Evolutionary conservation across 2,888 invertebrate genomes (phyloP), one percentile per base, ranked within the genome.

Genomic region (Allolobophora icterica): DNA sequence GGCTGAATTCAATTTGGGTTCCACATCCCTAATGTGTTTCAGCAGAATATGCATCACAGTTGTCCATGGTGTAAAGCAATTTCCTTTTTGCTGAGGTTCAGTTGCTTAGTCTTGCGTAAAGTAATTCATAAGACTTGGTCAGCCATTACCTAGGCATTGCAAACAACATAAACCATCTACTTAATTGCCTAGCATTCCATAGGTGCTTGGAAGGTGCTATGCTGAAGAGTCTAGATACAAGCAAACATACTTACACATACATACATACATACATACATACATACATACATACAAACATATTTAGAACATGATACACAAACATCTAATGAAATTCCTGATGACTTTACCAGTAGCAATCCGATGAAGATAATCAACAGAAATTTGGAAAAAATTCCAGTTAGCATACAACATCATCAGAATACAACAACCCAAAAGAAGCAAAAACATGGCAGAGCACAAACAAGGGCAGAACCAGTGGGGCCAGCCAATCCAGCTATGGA

Each of bases 131-230:
- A 71, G 8, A 71, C n/a, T 52, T 52, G 0, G 24, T 24, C 24
- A 52, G 52, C 52, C 71, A 71, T 71, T 52, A 24, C 52, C 42
- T 42, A 24, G 52, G 52, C 52, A 52, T 24, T 5, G 24, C 24
- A 52, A 5, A 52, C 17, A 11, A 52, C 71, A n/a, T 1, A 71
- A n/a, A 71, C 71, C 30, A 6, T 71, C 52, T 5, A 71, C 8
- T 71, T 71, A 71, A n/a, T n/a, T 71, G n/a, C 71, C 71, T n/a
- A n/a, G n/a, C 71, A 71, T 71, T 71, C n/a, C 71, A 71, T 30
- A 30, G 8, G 71, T n/a, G 24, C 11, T 71, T 71, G 71, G 71
- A 71, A 71, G n/a, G 71, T n/a, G 71, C n/a, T 71, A 71, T 13
- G n/a, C 21, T 52, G 52, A 71, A 17, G n/a, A n/a, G 71, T 71